Percentiles rank a stretch among this genome's conserved stretches.
Conservation (phyloP, 1,140 invertebrate species). For the Stenopsyche tienmushanensis region DNA sequence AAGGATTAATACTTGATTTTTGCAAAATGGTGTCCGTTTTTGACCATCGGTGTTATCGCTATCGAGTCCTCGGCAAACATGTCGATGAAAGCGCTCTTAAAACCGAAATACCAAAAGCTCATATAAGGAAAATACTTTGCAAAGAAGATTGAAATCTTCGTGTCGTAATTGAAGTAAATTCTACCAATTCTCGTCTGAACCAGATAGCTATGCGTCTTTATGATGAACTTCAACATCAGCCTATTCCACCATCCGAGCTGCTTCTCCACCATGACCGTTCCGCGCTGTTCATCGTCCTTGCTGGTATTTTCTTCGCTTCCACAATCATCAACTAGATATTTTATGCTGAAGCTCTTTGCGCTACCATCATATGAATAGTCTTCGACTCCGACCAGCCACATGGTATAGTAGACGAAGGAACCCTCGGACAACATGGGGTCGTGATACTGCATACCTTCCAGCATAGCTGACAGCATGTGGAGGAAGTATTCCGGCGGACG, state of each 20-base stretch:
- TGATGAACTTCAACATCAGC: neutral
- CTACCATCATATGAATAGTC: constrained; percentile 46
- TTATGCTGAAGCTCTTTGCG: constrained; percentile 2
- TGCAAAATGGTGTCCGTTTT: too few relatives aligned
- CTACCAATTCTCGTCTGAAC: constrained; percentile 45
- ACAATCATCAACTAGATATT: neutral
- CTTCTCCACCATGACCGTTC: constrained; percentile 4
- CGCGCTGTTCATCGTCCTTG: neutral
- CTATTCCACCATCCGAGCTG: constrained; percentile 27
- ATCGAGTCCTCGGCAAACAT: constrained; percentile 51
- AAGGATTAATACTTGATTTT: too few relatives aligned
- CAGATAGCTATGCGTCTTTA: constrained; percentile 31
- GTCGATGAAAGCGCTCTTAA: constrained; percentile 45
- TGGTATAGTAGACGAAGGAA: constrained; percentile 45
- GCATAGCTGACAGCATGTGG: constrained; percentile 50
- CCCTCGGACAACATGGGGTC: constrained; percentile 47
- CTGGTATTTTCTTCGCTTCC: neutral
- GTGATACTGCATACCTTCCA: constrained; percentile 51
- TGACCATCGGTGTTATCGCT: too few relatives aligned
- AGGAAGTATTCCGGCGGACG: constrained; percentile 55
- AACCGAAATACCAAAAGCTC: constrained; percentile 48
- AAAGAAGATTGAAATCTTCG: constrained; percentile 44
- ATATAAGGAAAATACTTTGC: constrained; percentile 52
- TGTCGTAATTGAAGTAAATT: constrained; percentile 48
- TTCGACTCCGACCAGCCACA: constrained; percentile 46